Conservation (phyloP, 2,888 invertebrate species). For the Apamea epomidion region DNA sequence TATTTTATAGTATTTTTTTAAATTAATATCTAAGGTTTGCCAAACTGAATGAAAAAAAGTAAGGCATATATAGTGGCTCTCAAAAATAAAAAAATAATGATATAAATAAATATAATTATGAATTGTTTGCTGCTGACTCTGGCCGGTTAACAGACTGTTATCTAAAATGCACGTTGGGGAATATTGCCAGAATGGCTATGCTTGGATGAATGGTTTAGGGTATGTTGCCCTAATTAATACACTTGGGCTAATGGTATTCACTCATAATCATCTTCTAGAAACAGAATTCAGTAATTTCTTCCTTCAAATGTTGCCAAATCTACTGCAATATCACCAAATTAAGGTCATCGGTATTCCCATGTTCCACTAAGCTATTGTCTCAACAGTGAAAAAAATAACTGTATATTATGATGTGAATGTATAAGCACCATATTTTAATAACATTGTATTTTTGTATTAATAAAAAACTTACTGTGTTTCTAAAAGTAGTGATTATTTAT, state of each 20-base stretch:
- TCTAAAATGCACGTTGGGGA: neutral
- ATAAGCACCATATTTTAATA: slow-evolving; percentile 11
- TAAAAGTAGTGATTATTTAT: slow-evolving; percentile 21
- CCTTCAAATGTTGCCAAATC: neutral
- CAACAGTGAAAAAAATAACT: slow-evolving; percentile 33
- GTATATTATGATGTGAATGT: slow-evolving; percentile 36
- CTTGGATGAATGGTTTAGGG: neutral
- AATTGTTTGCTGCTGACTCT: neutral
- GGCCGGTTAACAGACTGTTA: neutral
- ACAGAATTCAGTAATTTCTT: neutral
- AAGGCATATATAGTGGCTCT: neutral
- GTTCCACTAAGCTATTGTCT: slow-evolving; percentile 39
- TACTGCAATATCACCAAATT: slow-evolving; percentile 31
- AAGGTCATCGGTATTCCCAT: slow-evolving; percentile 61
- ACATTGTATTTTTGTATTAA: slow-evolving; percentile 43
- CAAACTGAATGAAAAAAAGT: neutral
- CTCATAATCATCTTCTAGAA: neutral
- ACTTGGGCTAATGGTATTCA: neutral
- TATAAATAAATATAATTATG: neutral
- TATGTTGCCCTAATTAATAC: neutral
- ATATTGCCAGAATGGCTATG: neutral
- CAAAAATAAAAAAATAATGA: neutral
- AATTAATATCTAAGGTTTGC: neutral
- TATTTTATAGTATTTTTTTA: slow-evolving; percentile 15
- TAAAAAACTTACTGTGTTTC: slow-evolving; percentile 37